A percentile compares a stretch with the other conserved stretches of the same genome.
Evolutionary conservation across 2,797 vertebrate genomes (phyloP).

Genomic region (Phoebastria nigripes): DNA sequence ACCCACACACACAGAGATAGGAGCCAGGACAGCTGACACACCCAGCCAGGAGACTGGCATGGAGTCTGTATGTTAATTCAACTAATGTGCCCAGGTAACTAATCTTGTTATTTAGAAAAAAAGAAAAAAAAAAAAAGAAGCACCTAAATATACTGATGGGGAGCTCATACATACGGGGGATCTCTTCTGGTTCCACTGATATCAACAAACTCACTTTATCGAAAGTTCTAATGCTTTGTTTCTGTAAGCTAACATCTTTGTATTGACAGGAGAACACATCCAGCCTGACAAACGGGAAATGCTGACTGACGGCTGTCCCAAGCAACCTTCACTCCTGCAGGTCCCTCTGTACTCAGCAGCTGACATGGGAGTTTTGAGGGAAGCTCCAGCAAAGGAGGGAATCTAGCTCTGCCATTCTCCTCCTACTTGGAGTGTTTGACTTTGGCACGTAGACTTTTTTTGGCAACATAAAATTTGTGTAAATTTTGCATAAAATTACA

Average conservation of each 20-base stretch:
- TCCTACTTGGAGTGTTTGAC: not conserved
- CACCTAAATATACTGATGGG: not conserved
- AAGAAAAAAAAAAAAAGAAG: not conserved
- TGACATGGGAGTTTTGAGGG: rapidly evolving
- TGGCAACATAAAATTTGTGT: not conserved
- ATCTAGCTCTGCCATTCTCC: not conserved
- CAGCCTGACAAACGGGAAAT: not conserved
- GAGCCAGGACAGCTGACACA: not conserved
- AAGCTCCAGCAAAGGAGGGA: not conserved
- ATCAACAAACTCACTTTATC: not conserved
- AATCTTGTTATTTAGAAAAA: too few species aligned
- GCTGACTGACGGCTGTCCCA: not conserved
- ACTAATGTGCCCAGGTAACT: not conserved
- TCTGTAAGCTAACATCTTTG: not conserved
- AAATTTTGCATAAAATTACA: not conserved
- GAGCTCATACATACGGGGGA: not conserved
- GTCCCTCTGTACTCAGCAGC: not conserved
- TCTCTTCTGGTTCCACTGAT: not conserved
- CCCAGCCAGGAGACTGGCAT: not conserved
- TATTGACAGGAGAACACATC: not conserved
- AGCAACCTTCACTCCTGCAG: not conserved
- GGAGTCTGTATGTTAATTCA: not conserved
- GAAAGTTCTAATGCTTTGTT: not conserved
- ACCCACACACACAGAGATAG: rapidly evolving
- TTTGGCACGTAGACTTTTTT: not conserved